Evolutionary conservation across 2,113 vertebrate species (phyloP).

Genomic region (Carettochelys insculpta): DNA sequence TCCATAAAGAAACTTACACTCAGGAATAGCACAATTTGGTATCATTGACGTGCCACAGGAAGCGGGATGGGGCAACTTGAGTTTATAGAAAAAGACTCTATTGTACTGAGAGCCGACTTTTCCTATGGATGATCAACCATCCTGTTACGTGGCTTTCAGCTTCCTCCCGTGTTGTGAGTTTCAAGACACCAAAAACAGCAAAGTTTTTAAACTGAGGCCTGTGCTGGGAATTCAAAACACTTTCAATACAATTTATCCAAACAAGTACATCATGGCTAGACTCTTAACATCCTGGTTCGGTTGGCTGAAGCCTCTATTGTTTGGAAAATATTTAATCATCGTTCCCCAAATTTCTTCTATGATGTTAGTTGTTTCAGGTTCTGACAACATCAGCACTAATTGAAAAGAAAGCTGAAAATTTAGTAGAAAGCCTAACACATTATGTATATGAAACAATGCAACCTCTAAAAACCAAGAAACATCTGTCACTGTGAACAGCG

Average conservation of each 20-base stretch:
- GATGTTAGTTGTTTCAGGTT: conserved; percentile 35
- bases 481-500: background rate
- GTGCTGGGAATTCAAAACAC: conserved; percentile 53
- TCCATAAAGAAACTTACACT: conserved; percentile 48
- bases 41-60: conserved; percentile 38
- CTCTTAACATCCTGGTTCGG: conserved; percentile 61
- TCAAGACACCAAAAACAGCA: conserved; percentile 58
- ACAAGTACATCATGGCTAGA: conserved; percentile 62
- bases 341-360: background rate
- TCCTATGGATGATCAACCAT: conserved; percentile 45
- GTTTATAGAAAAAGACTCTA: conserved; percentile 37
- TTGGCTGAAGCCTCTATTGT: conserved; percentile 55
- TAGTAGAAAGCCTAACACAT: conserved; percentile 34
- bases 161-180: conserved; percentile 60
- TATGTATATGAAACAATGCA: conserved; percentile 15
- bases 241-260: conserved; percentile 63
- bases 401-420: background rate
- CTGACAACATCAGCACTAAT: conserved; percentile 17
- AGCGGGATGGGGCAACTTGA: background rate
- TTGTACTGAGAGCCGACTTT: conserved; percentile 21
- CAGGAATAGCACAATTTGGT: conserved; percentile 40
- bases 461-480: conserved; percentile 14
- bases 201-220: conserved; percentile 57
- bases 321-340: conserved; percentile 51
- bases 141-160: conserved; percentile 36